Evolutionary conservation across 2,888 invertebrate species (phyloP), one percentile per base, ranked within the genome.

Genomic region (Callyntrura sp.): DNA sequence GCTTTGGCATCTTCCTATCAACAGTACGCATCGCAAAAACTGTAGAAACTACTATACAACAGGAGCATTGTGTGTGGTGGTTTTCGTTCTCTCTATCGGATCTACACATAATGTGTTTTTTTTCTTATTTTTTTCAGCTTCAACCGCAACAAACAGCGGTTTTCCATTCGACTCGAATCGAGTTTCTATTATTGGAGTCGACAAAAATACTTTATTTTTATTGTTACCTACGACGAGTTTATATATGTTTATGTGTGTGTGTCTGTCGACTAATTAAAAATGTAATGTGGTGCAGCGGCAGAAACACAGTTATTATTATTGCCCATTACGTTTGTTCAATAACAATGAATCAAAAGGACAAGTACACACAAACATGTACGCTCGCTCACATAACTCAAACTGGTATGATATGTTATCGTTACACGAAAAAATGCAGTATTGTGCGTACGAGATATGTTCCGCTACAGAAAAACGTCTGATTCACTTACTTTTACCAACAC

Each of bases 201-300:
- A 70, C 83, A 83, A 79, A 51, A 85, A 35, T 84, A 14, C 51
- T 8, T 79, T 51, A 20, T 45, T 86, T 62, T 86, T 57, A 79
- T 57, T 55, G 17, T 55, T 55, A 25, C 55, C 76, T 81, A 35
- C 35, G 35, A 35, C 35, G 35, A 35, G 35, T 35, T 35, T 35
- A 6, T 35, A 60, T 70, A 43, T 45, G 35, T n/a, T n/a, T n/a
- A n/a, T 57, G n/a, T 73, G 70, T 70, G 35, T 70, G 73, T 73
- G 73, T 73, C 73, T 20, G 35, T 35, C 43, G 87, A 79, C 88
- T 92, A 92, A 92, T 92, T 92, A 92, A 92, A 92, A 48, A 48
- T 55, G 25, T 89, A 89, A 90, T 83, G 90, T 88, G 86, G 65
- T 81, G 60, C 60, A 55, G n/a, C 51, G 23, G n/a, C 48, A 55